Conservation (phyloP, 2,888 invertebrate species). For the Pseudanteris insignis region DNA sequence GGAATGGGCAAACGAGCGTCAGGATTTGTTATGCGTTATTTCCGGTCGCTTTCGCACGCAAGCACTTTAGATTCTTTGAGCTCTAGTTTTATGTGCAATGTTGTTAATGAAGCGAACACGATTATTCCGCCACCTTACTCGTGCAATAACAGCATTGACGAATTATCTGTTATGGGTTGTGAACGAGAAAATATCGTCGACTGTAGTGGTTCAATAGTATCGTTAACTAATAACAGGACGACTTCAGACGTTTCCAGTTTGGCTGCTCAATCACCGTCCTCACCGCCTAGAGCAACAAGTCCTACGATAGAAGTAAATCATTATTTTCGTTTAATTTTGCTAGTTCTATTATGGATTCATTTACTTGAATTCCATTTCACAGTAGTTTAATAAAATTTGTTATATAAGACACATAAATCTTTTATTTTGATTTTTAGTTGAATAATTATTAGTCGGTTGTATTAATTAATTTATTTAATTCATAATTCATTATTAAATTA, state of each 20-base stretch:
- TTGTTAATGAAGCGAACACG: constrained; percentile 86
- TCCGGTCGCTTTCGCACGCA: constrained; percentile 82
- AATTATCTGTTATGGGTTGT: constrained; percentile 63
- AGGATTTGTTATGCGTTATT: constrained; percentile 87
- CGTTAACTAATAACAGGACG: constrained; percentile 67
- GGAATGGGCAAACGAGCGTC: constrained; percentile 76
- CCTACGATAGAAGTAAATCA: constrained; percentile 76
- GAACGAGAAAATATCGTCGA: constrained; percentile 57
- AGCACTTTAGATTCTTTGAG: constrained; percentile 87
- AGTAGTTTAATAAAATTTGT: too few species aligned
- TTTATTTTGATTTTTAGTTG: too few species aligned
- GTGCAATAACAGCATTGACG: constrained; percentile 79
- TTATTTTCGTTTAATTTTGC: too few species aligned
- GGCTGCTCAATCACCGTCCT: constrained; percentile 76
- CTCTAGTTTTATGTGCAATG: constrained; percentile 86
- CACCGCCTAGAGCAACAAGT: constrained; percentile 84
- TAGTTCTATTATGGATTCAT: too few species aligned
- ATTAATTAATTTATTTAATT: too few species aligned
- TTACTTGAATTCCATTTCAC: too few species aligned
- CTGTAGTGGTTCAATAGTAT: constrained; percentile 59
- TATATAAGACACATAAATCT: too few species aligned
- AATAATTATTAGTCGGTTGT: too few species aligned
- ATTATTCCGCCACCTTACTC: constrained; percentile 87
- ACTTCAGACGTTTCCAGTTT: constrained; percentile 77
- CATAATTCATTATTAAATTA: too few species aligned